Evolutionary conservation across 2,888 invertebrate species (phyloP).

Genomic region (Branchellion lobata): DNA sequence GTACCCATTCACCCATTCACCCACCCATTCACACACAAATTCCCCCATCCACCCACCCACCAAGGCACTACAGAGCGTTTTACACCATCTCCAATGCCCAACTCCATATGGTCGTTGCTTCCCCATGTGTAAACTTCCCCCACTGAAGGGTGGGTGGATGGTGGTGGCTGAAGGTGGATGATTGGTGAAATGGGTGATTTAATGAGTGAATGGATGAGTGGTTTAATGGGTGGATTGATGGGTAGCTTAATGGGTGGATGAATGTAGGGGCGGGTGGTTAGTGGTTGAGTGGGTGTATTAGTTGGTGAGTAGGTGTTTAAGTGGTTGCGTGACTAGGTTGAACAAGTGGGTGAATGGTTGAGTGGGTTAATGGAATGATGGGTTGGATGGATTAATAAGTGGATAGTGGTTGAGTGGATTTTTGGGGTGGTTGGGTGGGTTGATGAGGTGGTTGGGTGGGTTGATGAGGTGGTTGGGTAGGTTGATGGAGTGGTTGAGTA

Average conservation of each 20-base stretch:
- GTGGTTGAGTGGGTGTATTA: too few relatives aligned
- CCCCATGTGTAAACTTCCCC: constrained; percentile 77
- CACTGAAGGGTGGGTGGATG: too few relatives aligned
- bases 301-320: too few relatives aligned
- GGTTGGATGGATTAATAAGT: neutral
- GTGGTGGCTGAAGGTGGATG: too few relatives aligned
- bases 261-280: too few relatives aligned
- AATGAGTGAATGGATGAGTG: too few relatives aligned
- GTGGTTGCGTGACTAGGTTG: too few relatives aligned
- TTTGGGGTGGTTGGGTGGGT: neutral
- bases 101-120: constrained; percentile 65
- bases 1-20: neutral
- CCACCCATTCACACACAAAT: neutral
- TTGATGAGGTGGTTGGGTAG: neutral
- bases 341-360: neutral
- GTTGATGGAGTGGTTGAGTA: neutral
- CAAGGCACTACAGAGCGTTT: neutral
- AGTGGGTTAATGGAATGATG: neutral
- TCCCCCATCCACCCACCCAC: neutral
- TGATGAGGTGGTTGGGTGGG: neutral
- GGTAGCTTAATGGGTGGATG: too few relatives aligned
- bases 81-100: constrained; percentile 54
- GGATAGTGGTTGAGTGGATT: neutral
- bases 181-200: too few relatives aligned
- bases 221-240: too few relatives aligned